phyloP scores from a whole-genome alignment of 1,140 invertebrate genomes.

The Gonioctena quinquepunctata region DNA sequence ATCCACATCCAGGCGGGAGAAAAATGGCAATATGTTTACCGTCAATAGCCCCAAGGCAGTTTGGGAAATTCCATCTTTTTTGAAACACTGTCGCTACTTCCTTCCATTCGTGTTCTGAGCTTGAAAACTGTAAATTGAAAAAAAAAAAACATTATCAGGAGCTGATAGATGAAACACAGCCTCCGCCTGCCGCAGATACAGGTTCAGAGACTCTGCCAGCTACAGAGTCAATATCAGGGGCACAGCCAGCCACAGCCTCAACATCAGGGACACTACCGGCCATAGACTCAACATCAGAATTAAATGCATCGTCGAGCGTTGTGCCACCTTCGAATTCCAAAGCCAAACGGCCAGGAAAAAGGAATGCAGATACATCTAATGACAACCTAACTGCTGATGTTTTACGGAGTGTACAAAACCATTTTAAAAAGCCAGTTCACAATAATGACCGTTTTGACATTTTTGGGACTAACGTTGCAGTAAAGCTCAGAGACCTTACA shows the following conservation, averaged over 20 bases:
- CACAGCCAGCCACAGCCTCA: background rate
- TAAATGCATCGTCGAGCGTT: background rate
- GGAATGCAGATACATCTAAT: background rate
- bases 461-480: slow-evolving; percentile 16
- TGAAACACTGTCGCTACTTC: slow-evolving; percentile 42
- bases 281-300: background rate
- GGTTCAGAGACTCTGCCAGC: too few species aligned
- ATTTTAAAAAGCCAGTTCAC: background rate
- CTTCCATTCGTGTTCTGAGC: slow-evolving; percentile 40
- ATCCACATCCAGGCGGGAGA: slow-evolving; percentile 40
- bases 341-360: background rate
- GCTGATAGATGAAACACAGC: background rate
- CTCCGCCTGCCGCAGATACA: too few species aligned
- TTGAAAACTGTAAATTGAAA: slow-evolving; percentile 27
- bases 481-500: slow-evolving; percentile 19
- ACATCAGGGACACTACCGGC: background rate
- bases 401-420: background rate
- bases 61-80: slow-evolving; percentile 22
- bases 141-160: slow-evolving; percentile 23
- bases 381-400: background rate
- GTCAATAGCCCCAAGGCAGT: slow-evolving; percentile 48
- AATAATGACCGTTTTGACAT: slow-evolving; percentile 17
- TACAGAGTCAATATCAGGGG: background rate
- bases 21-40: slow-evolving; percentile 50
- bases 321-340: background rate